Conservation (phyloP, 2,113 vertebrate genomes). For the Clarias batrachus region DNA sequence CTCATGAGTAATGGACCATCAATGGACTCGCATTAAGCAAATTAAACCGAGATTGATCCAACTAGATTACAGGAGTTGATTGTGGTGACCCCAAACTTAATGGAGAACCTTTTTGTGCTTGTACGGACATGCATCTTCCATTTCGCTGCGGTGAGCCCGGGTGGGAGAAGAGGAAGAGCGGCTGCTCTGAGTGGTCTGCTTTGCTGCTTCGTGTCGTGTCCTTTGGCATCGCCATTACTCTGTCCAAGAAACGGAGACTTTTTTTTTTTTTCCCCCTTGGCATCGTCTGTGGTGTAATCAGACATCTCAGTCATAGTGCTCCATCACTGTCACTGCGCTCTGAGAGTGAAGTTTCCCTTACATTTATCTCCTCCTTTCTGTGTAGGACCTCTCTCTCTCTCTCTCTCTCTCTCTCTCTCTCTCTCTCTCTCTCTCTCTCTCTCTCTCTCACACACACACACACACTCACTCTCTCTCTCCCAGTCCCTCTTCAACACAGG, state of each 20-base stretch:
- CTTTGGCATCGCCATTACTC: conserved; percentile 14
- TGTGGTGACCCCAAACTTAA: conserved; percentile 63
- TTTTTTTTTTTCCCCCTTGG: conserved; percentile 29
- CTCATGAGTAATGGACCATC: conserved; percentile 58
- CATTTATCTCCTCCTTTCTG: conserved; percentile 46
- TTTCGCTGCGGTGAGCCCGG: conserved; percentile 27
- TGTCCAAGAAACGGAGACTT: conserved; percentile 25
- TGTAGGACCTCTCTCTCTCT: background rate
- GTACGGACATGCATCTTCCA: conserved; percentile 47
- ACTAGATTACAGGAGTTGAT: conserved; percentile 56
- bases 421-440: too few relatives aligned
- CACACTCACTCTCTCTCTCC: background rate
- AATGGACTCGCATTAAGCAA: conserved; percentile 64
- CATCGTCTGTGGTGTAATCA: conserved; percentile 21
- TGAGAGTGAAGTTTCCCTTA: conserved; percentile 41
- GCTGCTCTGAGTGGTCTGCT: background rate
- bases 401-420: too few relatives aligned
- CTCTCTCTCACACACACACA: conserved; percentile 4
- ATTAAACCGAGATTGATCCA: conserved; percentile 63
- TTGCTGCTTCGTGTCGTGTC: conserved; percentile 19
- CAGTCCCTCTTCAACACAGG: conserved; percentile 19
- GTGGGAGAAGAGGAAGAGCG: background rate
- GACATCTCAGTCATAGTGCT: conserved; percentile 32
- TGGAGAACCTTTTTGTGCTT: conserved; percentile 54
- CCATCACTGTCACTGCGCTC: conserved; percentile 42